Conservation (phyloP, 1,140 invertebrate genomes). For the Agrypnia vestita region DNA sequence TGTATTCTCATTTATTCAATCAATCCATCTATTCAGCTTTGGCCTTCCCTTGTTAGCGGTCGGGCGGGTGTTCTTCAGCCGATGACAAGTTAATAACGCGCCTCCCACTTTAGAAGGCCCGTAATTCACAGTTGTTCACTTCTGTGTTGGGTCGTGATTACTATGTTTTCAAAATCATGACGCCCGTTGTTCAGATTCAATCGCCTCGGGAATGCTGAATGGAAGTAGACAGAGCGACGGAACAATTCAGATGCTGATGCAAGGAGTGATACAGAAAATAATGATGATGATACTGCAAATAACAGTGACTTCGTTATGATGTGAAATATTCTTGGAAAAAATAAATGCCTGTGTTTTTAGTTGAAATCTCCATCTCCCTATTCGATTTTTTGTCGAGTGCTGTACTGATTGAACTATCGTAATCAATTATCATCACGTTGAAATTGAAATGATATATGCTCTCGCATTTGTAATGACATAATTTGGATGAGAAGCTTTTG, state of each 20-base stretch:
- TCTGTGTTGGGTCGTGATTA: constrained; percentile 28
- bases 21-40: neutral
- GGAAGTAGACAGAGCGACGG: neutral
- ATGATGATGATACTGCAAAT: constrained; percentile 33
- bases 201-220: constrained; percentile 15
- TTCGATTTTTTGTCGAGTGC: too few species aligned
- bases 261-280: constrained; percentile 4
- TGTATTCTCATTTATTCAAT: too few species aligned
- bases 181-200: constrained; percentile 8
- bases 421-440: too few species aligned
- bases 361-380: too few species aligned
- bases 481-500: too few species aligned
- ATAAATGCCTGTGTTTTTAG: too few species aligned
- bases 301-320: neutral
- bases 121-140: constrained; percentile 22
- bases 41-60: constrained; percentile 14
- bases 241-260: neutral
- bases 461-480: too few species aligned
- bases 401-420: too few species aligned
- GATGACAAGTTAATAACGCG: constrained; percentile 31
- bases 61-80: neutral
- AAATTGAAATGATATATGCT: too few species aligned
- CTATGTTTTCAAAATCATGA: constrained; percentile 19
- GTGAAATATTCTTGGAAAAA: too few species aligned
- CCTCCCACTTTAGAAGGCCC: neutral